phyloP scores from a whole-genome alignment of 2,797 vertebrate species.

The Salmo trutta region DNA sequence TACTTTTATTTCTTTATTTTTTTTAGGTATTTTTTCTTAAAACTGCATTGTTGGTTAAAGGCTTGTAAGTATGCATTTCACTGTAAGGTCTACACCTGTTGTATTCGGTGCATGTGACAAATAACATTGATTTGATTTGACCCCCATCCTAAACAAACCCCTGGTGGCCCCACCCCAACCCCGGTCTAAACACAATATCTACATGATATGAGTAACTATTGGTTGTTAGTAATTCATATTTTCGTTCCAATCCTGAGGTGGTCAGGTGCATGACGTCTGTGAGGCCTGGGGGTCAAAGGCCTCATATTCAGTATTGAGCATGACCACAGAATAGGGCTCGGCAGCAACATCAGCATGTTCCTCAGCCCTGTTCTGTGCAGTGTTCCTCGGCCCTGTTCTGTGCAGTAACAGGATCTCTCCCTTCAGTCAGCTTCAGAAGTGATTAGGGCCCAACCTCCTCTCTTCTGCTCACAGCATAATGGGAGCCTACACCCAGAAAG shows the following conservation, averaged over 20 bases:
- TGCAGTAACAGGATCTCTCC: neutral
- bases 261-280: neutral
- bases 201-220: neutral
- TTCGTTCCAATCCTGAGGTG: neutral
- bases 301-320: slow-evolving; percentile 5
- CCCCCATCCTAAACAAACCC: neutral
- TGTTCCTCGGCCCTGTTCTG: neutral
- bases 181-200: neutral
- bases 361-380: neutral
- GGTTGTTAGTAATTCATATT: neutral
- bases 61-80: too few relatives aligned
- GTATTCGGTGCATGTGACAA: too few relatives aligned
- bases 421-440: neutral
- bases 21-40: too few relatives aligned
- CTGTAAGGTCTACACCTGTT: too few relatives aligned
- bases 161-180: neutral
- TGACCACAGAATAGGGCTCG: slow-evolving; percentile 8
- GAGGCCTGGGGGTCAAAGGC: neutral
- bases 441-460: slow-evolving; percentile 11
- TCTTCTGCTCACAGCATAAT: slow-evolving; percentile 9
- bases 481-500: neutral
- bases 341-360: neutral
- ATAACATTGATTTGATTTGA: neutral
- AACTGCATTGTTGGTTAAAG: too few relatives aligned
- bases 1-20: too few relatives aligned